These are phyloP conservation scores for Bombus fervidus DNA, from an alignment of 1,140 invertebrate species.

Conservation along the genomic window DNA sequence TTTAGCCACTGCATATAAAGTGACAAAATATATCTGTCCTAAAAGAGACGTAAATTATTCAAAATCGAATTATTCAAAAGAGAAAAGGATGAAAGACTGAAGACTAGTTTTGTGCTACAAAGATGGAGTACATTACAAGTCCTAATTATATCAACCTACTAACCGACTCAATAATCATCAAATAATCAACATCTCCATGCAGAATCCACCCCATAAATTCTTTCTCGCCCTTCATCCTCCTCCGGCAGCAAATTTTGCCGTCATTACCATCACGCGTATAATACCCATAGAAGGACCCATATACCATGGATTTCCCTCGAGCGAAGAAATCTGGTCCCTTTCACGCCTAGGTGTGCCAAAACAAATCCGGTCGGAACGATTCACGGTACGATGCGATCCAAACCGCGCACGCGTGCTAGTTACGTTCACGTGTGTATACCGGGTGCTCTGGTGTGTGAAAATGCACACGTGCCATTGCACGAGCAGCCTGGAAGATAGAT, in stretches of 20 bases:
- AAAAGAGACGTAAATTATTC: not conserved
- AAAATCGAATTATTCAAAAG: not conserved
- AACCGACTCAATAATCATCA: not conserved
- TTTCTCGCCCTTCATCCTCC: not conserved
- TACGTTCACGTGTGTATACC: not conserved
- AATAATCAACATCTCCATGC: not conserved
- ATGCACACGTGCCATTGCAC: slow-evolving; percentile 55
- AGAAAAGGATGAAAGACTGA: not conserved
- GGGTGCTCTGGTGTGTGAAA: slow-evolving; percentile 53
- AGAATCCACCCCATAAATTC: not conserved
- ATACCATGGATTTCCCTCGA: not conserved
- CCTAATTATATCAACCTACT: not conserved
- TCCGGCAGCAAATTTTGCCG: not conserved
- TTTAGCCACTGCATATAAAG: no score
- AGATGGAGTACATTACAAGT: not conserved
- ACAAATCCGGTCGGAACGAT: slow-evolving; percentile 44
- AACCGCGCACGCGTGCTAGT: not conserved
- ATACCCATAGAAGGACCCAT: not conserved
- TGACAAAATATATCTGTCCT: no score
- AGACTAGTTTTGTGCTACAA: not conserved
- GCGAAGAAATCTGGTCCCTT: slow-evolving; percentile 18
- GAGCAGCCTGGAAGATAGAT: not conserved
- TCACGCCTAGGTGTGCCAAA: slow-evolving; percentile 39
- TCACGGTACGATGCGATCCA: not conserved
- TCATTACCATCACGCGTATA: not conserved